These are phyloP conservation scores for Artibeus lituratus DNA, from an alignment of 2,797 vertebrate species.

Conservation along the genomic window DNA sequence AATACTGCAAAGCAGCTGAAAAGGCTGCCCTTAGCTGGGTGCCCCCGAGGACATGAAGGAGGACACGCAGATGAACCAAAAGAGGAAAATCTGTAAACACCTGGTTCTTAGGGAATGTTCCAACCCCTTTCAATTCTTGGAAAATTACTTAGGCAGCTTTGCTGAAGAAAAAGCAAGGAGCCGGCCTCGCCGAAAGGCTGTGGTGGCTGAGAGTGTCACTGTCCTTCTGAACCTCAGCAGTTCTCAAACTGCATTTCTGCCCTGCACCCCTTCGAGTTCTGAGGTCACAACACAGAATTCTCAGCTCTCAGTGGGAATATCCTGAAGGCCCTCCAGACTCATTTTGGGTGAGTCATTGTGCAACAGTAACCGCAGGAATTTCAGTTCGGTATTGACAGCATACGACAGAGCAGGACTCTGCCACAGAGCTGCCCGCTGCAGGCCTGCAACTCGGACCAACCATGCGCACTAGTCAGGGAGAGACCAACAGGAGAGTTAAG, in stretches of 20 bases:
- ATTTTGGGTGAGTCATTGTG: background rate
- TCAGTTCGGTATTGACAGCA: background rate
- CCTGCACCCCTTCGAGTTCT: background rate
- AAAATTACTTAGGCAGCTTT: background rate
- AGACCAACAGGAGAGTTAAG: background rate
- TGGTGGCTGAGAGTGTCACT: fast-evolving
- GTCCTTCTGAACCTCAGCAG: background rate
- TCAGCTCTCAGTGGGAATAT: background rate
- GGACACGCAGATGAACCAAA: background rate
- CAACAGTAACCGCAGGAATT: background rate
- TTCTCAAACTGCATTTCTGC: background rate
- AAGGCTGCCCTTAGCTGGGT: background rate
- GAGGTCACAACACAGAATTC: background rate
- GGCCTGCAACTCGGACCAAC: background rate
- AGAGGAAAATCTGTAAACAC: background rate
- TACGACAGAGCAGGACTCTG: too few relatives aligned
- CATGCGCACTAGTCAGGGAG: background rate
- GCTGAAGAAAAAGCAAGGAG: background rate
- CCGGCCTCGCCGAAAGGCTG: background rate
- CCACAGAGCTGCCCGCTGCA: background rate
- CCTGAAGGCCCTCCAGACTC: background rate
- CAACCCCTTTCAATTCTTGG: background rate
- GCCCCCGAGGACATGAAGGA: background rate
- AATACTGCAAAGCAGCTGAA: background rate
- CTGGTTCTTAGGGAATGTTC: background rate